Evolutionary conservation across 2,888 invertebrate genomes (phyloP).

Genomic region (Pelosia muscerda): DNA sequence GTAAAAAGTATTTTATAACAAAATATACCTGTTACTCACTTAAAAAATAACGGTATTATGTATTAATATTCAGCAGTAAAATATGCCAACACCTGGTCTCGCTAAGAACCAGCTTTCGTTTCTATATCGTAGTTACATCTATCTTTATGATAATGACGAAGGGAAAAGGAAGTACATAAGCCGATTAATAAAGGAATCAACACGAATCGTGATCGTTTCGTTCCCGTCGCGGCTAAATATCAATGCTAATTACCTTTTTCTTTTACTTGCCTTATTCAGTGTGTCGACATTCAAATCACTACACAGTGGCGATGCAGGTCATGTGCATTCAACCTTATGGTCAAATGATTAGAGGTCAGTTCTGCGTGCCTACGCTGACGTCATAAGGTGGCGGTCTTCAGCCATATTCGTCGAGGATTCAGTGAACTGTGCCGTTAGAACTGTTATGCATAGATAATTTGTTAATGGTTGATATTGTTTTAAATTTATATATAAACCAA

Average conservation of each 20-base stretch:
- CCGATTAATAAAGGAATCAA: slow-evolving; percentile 26
- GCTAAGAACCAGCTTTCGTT: not conserved
- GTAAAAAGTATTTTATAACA: not conserved
- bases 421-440: slow-evolving; percentile 39
- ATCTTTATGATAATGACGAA: not conserved
- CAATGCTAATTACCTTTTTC: slow-evolving; percentile 54
- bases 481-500: no score
- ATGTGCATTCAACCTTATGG: slow-evolving; percentile 48
- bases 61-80: not conserved
- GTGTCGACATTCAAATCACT: slow-evolving; percentile 46
- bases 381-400: slow-evolving; percentile 35
- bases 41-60: not conserved
- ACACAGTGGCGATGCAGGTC: slow-evolving; percentile 38
- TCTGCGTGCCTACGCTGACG: slow-evolving; percentile 47
- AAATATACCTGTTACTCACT: not conserved
- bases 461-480: slow-evolving; percentile 11
- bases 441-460: slow-evolving; percentile 37
- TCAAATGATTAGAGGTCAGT: slow-evolving; percentile 51
- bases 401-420: slow-evolving; percentile 43
- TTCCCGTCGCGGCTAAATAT: slow-evolving; percentile 35
- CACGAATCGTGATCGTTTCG: slow-evolving; percentile 33
- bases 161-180: slow-evolving; percentile 28
- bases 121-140: not conserved
- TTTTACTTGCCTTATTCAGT: slow-evolving; percentile 40
- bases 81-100: no score